phyloP scores from a whole-genome alignment of 2,113 vertebrate species.

The Engystomops pustulosus region DNA sequence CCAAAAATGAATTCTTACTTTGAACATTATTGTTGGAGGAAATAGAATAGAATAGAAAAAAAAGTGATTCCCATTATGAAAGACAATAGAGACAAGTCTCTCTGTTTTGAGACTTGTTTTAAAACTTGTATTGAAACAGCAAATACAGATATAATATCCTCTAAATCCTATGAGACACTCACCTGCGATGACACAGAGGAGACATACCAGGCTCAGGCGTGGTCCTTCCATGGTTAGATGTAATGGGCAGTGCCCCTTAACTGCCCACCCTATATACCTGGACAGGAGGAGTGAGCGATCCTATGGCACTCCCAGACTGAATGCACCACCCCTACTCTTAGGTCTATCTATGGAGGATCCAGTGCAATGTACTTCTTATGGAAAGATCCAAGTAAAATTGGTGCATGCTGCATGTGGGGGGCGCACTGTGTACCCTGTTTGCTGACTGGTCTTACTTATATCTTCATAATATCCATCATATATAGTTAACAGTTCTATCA shows the following conservation, averaged over 20 bases:
- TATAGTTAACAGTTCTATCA: no score
- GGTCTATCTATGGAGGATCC: no score
- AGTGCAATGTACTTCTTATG: no score
- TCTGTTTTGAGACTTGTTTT: no score
- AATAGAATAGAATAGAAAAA: no score
- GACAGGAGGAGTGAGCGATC: slow-evolving; percentile 1
- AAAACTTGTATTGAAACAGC: background rate
- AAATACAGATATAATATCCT: background rate
- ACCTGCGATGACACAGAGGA: slow-evolving; percentile 41
- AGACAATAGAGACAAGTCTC: background rate
- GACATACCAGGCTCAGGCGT: slow-evolving; percentile 29
- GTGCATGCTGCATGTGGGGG: no score
- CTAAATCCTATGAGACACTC: background rate
- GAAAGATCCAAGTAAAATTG: no score
- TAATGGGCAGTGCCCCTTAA: background rate
- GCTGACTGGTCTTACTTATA: no score
- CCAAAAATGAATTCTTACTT: no score
- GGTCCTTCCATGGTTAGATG: slow-evolving; percentile 35
- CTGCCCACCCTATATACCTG: slow-evolving; percentile 23
- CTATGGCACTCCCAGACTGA: background rate
- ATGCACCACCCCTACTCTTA: background rate
- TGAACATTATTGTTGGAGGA: no score
- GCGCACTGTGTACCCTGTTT: no score
- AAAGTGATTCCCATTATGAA: background rate
- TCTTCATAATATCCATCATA: no score